These are phyloP conservation scores for Cantharis lateralis DNA, from an alignment of 2,888 invertebrate genomes.

Conservation along the genomic window DNA sequence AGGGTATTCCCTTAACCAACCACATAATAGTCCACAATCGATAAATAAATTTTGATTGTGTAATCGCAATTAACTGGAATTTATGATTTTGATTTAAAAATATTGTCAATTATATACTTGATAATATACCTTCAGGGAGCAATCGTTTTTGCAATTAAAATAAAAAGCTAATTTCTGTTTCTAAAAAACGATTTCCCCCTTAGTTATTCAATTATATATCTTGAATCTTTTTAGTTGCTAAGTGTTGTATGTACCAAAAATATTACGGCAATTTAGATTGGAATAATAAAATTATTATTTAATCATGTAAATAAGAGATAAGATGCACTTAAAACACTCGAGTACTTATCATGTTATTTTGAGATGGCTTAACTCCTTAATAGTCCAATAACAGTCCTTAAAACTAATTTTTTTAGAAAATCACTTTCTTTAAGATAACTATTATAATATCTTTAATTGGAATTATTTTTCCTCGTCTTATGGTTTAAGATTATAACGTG, in stretches of 20 bases:
- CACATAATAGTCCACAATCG: not conserved
- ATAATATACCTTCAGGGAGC: too few relatives aligned
- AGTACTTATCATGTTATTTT: not conserved
- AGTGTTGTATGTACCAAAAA: not conserved
- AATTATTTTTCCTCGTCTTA: too few relatives aligned
- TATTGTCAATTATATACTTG: too few relatives aligned
- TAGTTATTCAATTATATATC: too few relatives aligned
- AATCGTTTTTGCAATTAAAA: too few relatives aligned
- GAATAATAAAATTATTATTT: not conserved
- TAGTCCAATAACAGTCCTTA: not conserved
- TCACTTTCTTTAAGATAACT: not conserved
- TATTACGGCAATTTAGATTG: not conserved
- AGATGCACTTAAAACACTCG: not conserved
- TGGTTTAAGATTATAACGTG: too few relatives aligned
- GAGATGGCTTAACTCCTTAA: not conserved
- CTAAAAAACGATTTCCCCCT: too few relatives aligned
- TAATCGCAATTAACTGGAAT: not conserved
- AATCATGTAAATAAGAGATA: not conserved
- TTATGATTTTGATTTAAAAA: too few relatives aligned
- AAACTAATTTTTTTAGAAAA: not conserved
- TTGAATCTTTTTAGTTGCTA: not conserved
- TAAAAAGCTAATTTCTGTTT: too few relatives aligned
- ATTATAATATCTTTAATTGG: too few relatives aligned
- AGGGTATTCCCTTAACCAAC: not conserved
- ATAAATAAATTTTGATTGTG: not conserved